These are phyloP conservation scores for Tetropium fuscum DNA, from an alignment of 2,888 invertebrate species.

Conservation along the genomic window DNA sequence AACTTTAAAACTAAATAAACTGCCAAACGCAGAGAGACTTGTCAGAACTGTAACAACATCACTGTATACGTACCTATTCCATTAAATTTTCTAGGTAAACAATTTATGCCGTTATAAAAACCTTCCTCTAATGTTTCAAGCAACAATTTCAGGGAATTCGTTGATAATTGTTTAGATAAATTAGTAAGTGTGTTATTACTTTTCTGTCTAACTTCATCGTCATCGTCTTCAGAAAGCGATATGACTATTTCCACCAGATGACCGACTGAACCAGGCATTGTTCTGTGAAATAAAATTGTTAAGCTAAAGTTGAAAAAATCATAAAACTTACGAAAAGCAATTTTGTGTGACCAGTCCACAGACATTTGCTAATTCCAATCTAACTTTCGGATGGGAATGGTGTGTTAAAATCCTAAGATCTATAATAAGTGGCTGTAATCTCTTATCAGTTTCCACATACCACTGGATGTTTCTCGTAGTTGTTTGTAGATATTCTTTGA, in stretches of 20 bases:
- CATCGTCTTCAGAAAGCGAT: constrained; percentile 76
- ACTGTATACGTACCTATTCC: constrained; percentile 68
- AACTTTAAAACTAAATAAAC: too few species aligned
- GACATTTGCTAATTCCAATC: constrained; percentile 73
- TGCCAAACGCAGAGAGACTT: too few species aligned
- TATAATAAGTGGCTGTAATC: constrained; percentile 68
- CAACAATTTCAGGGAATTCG: constrained; percentile 61
- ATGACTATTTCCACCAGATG: constrained; percentile 76
- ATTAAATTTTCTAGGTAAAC: constrained; percentile 76
- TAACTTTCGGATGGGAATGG: constrained; percentile 73
- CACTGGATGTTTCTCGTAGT: constrained; percentile 68
- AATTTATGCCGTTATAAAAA: constrained; percentile 71
- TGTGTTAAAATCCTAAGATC: constrained; percentile 69
- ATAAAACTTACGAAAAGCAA: constrained; percentile 69
- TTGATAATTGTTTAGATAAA: constrained; percentile 65
- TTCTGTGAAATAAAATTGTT: constrained; percentile 63
- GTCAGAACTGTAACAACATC: too few species aligned
- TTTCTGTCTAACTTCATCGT: constrained; percentile 66
- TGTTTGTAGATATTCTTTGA: constrained; percentile 62
- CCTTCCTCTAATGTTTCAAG: constrained; percentile 72
- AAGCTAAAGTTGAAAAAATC: constrained; percentile 31
- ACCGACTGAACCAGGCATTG: constrained; percentile 73
- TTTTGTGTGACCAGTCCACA: constrained; percentile 71
- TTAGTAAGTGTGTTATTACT: constrained; percentile 62
- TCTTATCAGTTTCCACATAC: constrained; percentile 71